Percentiles rank a stretch among this genome's conserved stretches.
Conservation (phyloP, 2,888 invertebrate species). For the Polymixis lichenea region DNA sequence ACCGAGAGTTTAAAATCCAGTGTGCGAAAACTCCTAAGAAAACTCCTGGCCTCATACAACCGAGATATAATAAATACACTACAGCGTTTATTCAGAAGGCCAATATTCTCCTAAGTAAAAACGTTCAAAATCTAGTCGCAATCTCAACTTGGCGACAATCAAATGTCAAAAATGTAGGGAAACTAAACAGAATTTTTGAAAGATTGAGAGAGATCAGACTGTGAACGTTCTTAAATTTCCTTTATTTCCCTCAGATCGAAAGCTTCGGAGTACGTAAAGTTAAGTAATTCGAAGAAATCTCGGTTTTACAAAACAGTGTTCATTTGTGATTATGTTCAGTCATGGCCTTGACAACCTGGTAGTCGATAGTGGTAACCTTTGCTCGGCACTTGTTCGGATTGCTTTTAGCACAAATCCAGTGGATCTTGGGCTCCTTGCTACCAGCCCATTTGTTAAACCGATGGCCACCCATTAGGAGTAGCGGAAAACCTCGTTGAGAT, state of each 20-base stretch:
- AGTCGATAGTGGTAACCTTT: constrained; percentile 41
- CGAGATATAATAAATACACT: not conserved
- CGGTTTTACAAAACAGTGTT: not conserved
- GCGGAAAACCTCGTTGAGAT: constrained; percentile 48
- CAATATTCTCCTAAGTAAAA: no score
- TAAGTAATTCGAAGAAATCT: not conserved
- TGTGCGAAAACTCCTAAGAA: no score
- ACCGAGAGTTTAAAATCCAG: no score
- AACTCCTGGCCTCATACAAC: not conserved
- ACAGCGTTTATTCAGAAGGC: not conserved
- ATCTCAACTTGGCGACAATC: no score
- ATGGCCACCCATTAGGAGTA: constrained; percentile 66
- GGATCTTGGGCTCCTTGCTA: constrained; percentile 56
- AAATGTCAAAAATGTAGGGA: no score
- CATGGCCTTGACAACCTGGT: constrained; percentile 33
- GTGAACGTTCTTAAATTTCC: no score
- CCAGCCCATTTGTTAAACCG: constrained; percentile 68
- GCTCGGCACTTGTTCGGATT: constrained; percentile 44
- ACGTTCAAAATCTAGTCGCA: no score
- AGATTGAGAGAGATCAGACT: no score
- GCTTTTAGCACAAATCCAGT: constrained; percentile 67
- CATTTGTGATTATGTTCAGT: constrained; percentile 38
- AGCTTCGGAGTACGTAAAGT: not conserved
- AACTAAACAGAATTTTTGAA: no score
- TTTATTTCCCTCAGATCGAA: not conserved